Percentiles rank a stretch among this genome's conserved stretches.
Conservation (phyloP, 1,140 invertebrate genomes). For the Elysia chlorotica region DNA sequence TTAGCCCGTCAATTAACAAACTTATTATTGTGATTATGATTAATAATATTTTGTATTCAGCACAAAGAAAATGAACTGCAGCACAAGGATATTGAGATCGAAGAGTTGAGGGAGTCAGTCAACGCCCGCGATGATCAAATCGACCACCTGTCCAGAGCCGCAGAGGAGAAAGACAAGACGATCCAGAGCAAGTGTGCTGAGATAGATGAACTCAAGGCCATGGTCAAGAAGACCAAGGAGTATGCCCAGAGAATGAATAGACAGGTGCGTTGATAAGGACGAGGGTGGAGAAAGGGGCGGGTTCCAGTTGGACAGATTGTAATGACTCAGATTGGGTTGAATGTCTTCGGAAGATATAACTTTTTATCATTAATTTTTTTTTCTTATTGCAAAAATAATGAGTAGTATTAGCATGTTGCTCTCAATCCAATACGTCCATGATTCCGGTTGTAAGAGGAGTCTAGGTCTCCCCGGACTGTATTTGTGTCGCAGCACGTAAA, state of each 20-base stretch:
- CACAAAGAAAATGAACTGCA: slow-evolving; percentile 36
- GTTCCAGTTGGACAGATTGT: no score
- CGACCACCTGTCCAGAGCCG: slow-evolving; percentile 29
- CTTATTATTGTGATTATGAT: no score
- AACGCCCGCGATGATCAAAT: slow-evolving; percentile 40
- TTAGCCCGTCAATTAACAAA: no score
- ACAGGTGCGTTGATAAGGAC: no score
- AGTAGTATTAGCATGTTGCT: no score
- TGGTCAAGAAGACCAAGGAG: slow-evolving; percentile 44
- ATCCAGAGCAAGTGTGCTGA: slow-evolving; percentile 41
- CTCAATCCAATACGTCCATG: no score
- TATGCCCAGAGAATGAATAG: slow-evolving; percentile 41
- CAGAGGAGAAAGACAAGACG: slow-evolving; percentile 34
- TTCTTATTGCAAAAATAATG: no score
- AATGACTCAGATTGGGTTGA: slow-evolving; percentile 33
- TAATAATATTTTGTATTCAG: no score
- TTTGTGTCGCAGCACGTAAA: no score
- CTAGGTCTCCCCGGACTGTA: no score
- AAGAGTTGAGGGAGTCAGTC: slow-evolving; percentile 40
- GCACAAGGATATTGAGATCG: slow-evolving; percentile 42
- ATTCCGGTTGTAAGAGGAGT: no score
- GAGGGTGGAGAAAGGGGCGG: no score
- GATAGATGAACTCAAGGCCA: slow-evolving; percentile 38
- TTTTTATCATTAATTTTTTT: not conserved
- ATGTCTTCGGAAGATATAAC: slow-evolving; percentile 29